Evolutionary conservation across 2,113 vertebrate species (phyloP), one percentile per base, ranked within the genome.

Genomic region (Sylvia atricapilla): DNA sequence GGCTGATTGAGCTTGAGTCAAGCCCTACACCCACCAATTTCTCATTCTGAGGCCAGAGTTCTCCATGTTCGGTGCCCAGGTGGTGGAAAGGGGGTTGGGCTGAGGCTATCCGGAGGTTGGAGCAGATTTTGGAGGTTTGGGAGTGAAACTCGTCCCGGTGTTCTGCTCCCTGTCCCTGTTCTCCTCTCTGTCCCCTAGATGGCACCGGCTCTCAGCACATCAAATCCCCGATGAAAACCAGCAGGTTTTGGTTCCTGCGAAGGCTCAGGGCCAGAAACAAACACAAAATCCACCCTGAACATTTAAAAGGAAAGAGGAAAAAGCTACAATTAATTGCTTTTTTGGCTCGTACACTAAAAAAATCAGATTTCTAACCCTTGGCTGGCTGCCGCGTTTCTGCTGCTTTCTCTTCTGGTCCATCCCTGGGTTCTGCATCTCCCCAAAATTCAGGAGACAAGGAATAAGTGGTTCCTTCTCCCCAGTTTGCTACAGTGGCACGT

Each of bases 141-240:
- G 6, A 35, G 35, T 1, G 16, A 55, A 75, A 31, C 4, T 8
- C 2, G 4, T 30, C 31, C 70, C 41, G 41, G 44, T 3, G 60
- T 41, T 82, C 70, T 64, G 9, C 10, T 55, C 22, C 15, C 39
- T 15, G 82, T 28, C 83, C 43, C 19, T 2, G 22, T 47, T 84
- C 69, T 64, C 49, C n/a, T 23, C 43, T 23, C 60, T 35, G 82
- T 75, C 82, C 82, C 70, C 93, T 96, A 97, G 97, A 81, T 97
- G 96, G 96, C 96, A 95, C 8, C 90, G 81, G 68, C 55, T 93
- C 70, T 85, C 95, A 97, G 83, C 88, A 63, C 84, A 97, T 92
- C 31, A 30, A 69, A 73, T 28, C 47, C 55, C 75, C 25, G 25
- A 25, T 18, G 60, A 5, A 52, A 76, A 30, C 0, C 41, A 24